A percentile compares a stretch with the other conserved stretches of the same genome.
These are phyloP conservation scores for Harlomillsia oculata DNA, from an alignment of 1,140 invertebrate species.

Conservation along the genomic window DNA sequence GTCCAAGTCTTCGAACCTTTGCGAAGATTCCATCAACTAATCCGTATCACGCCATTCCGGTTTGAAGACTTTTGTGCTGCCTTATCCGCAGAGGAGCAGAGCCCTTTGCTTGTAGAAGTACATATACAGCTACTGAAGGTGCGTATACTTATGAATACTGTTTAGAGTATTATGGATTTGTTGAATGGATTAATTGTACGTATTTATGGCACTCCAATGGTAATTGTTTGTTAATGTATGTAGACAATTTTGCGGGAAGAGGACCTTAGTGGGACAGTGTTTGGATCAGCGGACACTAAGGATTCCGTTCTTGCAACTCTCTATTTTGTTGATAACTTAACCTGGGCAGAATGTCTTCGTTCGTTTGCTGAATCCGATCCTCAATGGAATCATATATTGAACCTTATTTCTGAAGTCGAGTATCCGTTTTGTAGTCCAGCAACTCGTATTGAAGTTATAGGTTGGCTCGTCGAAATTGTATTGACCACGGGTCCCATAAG, in stretches of 20 bases:
- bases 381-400: slow-evolving; percentile 39
- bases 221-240: background rate
- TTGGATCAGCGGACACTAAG: slow-evolving; percentile 90
- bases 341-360: slow-evolving; percentile 85
- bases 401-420: slow-evolving; percentile 52
- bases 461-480: slow-evolving; percentile 88
- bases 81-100: slow-evolving; percentile 82
- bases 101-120: slow-evolving; percentile 76
- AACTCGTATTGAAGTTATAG: slow-evolving; percentile 72
- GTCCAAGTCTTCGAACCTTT: slow-evolving; percentile 88
- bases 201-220: background rate
- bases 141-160: background rate
- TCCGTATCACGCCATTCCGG: slow-evolving; percentile 83
- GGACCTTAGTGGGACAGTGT: slow-evolving; percentile 86
- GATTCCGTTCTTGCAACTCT: slow-evolving; percentile 89
- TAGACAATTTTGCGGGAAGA: slow-evolving; percentile 78
- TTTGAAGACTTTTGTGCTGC: slow-evolving; percentile 94
- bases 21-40: slow-evolving; percentile 76
- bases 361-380: slow-evolving; percentile 77
- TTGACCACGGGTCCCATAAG: slow-evolving; percentile 83
- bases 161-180: background rate
- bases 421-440: slow-evolving; percentile 81
- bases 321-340: slow-evolving; percentile 84
- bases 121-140: slow-evolving; percentile 79
- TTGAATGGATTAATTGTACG: background rate